Evolutionary conservation across 2,797 vertebrate genomes (phyloP), one percentile per base, ranked within the genome.

Genomic region (Sternotherus odoratus): DNA sequence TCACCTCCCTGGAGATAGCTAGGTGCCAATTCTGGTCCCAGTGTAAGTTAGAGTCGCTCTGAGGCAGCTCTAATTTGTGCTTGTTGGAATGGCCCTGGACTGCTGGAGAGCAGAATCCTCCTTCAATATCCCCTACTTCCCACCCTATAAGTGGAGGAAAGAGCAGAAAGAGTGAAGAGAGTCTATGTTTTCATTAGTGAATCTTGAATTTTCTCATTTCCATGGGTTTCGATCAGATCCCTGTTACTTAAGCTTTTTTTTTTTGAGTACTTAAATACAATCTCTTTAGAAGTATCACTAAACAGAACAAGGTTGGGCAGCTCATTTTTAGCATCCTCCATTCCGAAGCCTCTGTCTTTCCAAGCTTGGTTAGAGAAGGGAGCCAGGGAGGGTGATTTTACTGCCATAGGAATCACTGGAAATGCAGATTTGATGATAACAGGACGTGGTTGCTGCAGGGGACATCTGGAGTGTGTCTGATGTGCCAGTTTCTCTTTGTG

Each of bases 381-480:
- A 69, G 63, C 5, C n/a, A 81, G 83, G 83, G 69, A 1, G 5
- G 91, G 80, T 5, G 8, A 75, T 89, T 24, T 91, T 3, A 0
- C 66, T 0, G 2, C 43, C 2, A 21, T 75, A 91, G 93, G 63
- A 92, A 48, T 46, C 1, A 3, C 2, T 81, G 90, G 79, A 80
- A 94, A 87, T 48, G 75, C 88, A 94, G 95, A 89, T 57, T 21
- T 10, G 88, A 49, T 5, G 46, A 89, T 69, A 33, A 15, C 36
- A 79, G 90, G 92, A 91, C 85, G 87, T 17, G 46, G 85, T 81
- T 0, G 17, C 94, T 96, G 82, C 63, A 86, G 91, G 94, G 90
- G 69, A 89, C 77, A 30, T 92, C 94, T 96, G 97, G 90, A 96
- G 63, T 94, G 77, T 48, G 86, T 87, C 95, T 87, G 86, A 83